Conservation (phyloP, 1,140 invertebrate species). For the Nymphalis io region DNA sequence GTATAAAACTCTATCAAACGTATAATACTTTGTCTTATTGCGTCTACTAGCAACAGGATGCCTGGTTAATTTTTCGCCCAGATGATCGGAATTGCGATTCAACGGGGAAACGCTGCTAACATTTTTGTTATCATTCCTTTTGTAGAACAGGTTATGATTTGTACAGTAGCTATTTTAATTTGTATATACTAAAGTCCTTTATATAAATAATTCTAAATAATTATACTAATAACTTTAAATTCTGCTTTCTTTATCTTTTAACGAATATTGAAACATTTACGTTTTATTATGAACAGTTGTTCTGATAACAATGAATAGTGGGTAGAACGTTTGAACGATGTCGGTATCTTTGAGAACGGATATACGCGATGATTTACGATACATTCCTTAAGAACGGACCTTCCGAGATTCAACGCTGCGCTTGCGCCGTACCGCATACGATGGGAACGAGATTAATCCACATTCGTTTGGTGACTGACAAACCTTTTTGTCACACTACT, state of each 20-base stretch:
- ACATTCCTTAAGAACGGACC: slow-evolving; percentile 55
- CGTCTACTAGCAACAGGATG: no score
- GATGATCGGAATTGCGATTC: no score
- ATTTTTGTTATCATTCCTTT: no score
- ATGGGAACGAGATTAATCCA: slow-evolving; percentile 63
- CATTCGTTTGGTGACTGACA: slow-evolving; percentile 56
- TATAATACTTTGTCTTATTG: no score
- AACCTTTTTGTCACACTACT: slow-evolving; percentile 47
- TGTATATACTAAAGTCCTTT: no score
- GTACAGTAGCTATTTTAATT: no score
- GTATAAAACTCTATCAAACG: no score
- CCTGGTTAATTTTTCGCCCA: no score
- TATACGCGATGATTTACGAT: slow-evolving; percentile 61
- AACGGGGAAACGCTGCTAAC: no score
- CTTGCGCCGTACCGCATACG: slow-evolving; percentile 32
- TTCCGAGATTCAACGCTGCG: slow-evolving; percentile 41
- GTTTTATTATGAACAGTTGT: slow-evolving; percentile 28
- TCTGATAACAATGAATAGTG: slow-evolving; percentile 36
- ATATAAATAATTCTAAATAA: background rate
- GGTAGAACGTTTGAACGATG: slow-evolving; percentile 19
- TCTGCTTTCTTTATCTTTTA: no score
- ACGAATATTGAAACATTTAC: background rate
- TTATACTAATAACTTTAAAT: background rate
- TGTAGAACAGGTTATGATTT: no score
- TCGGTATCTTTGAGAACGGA: slow-evolving; percentile 41